These are phyloP conservation scores for Picathartes gymnocephalus DNA, from an alignment of 2,113 vertebrate species.

Conservation along the genomic window DNA sequence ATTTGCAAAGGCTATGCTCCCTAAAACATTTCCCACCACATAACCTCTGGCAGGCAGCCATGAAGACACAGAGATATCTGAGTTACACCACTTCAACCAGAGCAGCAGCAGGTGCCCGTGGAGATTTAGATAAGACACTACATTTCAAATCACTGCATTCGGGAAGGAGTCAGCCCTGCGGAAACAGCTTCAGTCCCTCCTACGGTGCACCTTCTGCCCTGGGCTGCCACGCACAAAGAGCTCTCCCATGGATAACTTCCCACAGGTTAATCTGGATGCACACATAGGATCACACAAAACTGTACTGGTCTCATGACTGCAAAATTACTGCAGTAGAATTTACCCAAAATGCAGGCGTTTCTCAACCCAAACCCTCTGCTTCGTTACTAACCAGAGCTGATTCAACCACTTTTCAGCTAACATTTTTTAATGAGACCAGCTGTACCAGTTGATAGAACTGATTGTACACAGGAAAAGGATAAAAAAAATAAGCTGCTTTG, in stretches of 20 bases:
- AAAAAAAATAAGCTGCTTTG: not conserved
- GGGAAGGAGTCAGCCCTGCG: not conserved
- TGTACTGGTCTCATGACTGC: not conserved
- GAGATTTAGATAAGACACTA: conserved; percentile 1
- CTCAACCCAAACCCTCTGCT: not conserved
- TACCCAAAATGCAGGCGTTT: not conserved
- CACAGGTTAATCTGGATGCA: conserved; percentile 21
- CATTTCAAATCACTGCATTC: conserved; percentile 19
- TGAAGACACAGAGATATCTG: not conserved
- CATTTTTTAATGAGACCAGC: not conserved
- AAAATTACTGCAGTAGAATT: not conserved
- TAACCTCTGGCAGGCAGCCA: not conserved
- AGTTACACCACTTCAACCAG: not conserved
- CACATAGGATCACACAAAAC: not conserved
- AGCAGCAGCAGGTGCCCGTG: conserved; percentile 18
- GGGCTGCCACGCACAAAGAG: not conserved
- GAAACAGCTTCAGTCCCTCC: conserved; percentile 36
- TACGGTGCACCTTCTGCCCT: conserved; percentile 17
- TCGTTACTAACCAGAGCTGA: not conserved
- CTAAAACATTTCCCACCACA: not conserved
- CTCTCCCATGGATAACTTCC: conserved; percentile 4
- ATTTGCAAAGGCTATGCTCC: not conserved
- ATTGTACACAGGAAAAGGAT: not conserved
- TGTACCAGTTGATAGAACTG: not conserved
- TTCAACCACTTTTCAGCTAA: not conserved